phyloP scores from a whole-genome alignment of 2,113 vertebrate genomes.

The Tyto alba region DNA sequence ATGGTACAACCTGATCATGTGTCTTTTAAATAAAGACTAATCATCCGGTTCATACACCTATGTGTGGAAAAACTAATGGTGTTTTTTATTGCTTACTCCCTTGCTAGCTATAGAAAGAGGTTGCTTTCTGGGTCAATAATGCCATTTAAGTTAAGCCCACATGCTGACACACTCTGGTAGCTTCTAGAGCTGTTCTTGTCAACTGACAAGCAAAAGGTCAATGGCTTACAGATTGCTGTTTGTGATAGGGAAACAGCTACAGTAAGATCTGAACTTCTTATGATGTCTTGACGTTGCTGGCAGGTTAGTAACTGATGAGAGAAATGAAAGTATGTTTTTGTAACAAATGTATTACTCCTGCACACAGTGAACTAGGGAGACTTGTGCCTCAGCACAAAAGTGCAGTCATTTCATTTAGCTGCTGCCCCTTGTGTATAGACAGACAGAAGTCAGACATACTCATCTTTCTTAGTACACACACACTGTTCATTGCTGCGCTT shows the following conservation, averaged over 20 bases:
- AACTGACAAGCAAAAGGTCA: slow-evolving; percentile 51
- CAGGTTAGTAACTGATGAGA: background rate
- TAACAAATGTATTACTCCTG: background rate
- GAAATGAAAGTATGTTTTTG: background rate
- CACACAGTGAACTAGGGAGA: background rate
- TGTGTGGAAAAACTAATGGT: background rate
- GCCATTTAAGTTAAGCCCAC: slow-evolving; percentile 44
- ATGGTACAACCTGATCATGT: background rate
- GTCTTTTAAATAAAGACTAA: slow-evolving; percentile 16
- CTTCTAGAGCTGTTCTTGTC: slow-evolving; percentile 22
- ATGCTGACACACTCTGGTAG: slow-evolving; percentile 29
- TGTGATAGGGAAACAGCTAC: background rate
- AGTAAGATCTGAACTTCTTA: background rate
- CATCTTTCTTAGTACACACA: background rate
- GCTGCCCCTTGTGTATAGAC: background rate
- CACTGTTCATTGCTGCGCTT: background rate
- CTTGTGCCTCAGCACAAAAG: background rate
- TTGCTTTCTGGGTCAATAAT: slow-evolving; percentile 62
- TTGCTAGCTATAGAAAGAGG: background rate
- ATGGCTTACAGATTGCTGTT: slow-evolving; percentile 23
- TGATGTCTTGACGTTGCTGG: background rate
- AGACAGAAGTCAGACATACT: background rate
- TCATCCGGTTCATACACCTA: background rate
- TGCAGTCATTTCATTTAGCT: background rate
- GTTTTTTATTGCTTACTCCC: background rate